A percentile compares a stretch with the other conserved stretches of the same genome.
Conservation (phyloP, 2,113 vertebrate genomes). For the Colossoma macropomum region DNA sequence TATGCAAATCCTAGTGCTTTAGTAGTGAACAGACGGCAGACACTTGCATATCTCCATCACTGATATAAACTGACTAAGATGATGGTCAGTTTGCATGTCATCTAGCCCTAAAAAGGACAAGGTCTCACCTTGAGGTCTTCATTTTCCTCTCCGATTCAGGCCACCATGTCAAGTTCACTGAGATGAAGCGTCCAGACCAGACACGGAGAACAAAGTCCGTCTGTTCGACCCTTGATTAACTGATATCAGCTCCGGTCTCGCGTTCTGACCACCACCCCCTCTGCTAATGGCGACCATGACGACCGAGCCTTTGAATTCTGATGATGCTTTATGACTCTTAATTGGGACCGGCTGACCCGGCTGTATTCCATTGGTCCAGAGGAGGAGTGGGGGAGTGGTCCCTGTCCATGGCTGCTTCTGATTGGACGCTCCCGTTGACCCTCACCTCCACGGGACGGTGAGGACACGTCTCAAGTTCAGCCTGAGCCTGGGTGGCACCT, state of each 20-base stretch:
- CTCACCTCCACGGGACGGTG: slow-evolving; percentile 75
- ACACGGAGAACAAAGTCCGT: slow-evolving; percentile 72
- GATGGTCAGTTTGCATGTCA: not conserved
- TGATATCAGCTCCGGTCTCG: slow-evolving; percentile 72
- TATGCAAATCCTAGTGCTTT: too few species aligned
- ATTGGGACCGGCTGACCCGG: slow-evolving; percentile 73
- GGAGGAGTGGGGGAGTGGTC: slow-evolving; percentile 57
- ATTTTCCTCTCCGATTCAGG: slow-evolving; percentile 36
- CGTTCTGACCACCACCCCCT: slow-evolving; percentile 74
- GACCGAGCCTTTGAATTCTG: slow-evolving; percentile 69
- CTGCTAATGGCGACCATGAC: slow-evolving; percentile 56
- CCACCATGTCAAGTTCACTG: slow-evolving; percentile 49
- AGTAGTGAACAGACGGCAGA: not conserved
- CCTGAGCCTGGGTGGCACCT: slow-evolving; percentile 77
- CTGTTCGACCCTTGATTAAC: slow-evolving; percentile 70
- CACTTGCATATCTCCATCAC: not conserved
- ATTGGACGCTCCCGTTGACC: slow-evolving; percentile 73
- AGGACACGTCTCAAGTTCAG: slow-evolving; percentile 82
- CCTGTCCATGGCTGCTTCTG: slow-evolving; percentile 59
- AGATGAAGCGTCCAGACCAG: slow-evolving; percentile 56
- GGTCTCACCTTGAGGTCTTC: not conserved
- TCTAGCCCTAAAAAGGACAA: not conserved
- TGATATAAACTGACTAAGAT: not conserved
- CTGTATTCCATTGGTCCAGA: slow-evolving; percentile 64
- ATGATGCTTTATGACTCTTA: slow-evolving; percentile 82